Evolutionary conservation across 2,888 invertebrate species (phyloP).

Genomic region (Lysandra bellargus): DNA sequence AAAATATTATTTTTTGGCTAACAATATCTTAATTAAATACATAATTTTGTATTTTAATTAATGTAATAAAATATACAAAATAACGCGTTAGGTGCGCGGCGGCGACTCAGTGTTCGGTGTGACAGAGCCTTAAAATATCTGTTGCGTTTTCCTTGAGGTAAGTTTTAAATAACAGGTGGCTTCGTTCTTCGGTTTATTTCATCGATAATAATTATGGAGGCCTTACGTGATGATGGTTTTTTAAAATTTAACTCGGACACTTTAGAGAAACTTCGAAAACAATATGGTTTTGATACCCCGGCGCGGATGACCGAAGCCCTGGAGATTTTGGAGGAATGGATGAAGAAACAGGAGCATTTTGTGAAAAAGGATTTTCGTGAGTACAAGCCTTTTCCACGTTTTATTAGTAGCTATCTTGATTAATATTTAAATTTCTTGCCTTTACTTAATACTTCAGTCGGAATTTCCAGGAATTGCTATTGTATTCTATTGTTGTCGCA

Average conservation of each 20-base stretch:
- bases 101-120: not conserved
- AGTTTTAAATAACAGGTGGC: not conserved
- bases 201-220: slow-evolving; percentile 43
- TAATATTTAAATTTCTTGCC: no score
- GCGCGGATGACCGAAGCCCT: slow-evolving; percentile 48
- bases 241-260: slow-evolving; percentile 45
- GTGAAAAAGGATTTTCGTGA: slow-evolving; percentile 50
- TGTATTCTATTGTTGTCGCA: no score
- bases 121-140: not conserved
- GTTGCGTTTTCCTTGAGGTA: slow-evolving; percentile 6
- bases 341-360: slow-evolving; percentile 50
- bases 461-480: no score
- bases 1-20: not conserved
- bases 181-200: slow-evolving; percentile 9
- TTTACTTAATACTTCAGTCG: no score
- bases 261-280: slow-evolving; percentile 45
- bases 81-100: not conserved
- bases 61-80: not conserved
- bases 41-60: not conserved
- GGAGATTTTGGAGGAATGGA: slow-evolving; percentile 52
- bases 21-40: not conserved
- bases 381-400: slow-evolving; percentile 36
- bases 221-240: slow-evolving; percentile 37
- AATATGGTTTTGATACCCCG: slow-evolving; percentile 47
- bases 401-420: no score